These are phyloP conservation scores for Anthoscopus minutus DNA, from an alignment of 2,113 vertebrate genomes.

Conservation along the genomic window DNA sequence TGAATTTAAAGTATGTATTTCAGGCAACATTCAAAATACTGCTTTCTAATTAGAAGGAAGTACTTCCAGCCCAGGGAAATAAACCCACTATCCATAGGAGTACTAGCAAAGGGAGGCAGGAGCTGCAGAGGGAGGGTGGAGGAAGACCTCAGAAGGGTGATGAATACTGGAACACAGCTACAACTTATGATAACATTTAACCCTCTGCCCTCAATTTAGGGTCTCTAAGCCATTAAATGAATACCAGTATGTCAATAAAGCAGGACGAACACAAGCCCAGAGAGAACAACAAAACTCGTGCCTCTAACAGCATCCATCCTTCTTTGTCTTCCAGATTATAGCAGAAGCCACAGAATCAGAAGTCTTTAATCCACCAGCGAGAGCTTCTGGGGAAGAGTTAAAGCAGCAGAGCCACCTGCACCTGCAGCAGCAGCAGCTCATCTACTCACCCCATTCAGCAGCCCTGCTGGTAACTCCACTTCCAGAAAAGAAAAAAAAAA, in stretches of 20 bases:
- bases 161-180: constrained; percentile 60
- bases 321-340: constrained; percentile 29
- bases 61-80: neutral
- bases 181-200: constrained; percentile 67
- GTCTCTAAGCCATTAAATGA: constrained; percentile 48
- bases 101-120: neutral
- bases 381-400: neutral
- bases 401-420: neutral
- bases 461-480: constrained; percentile 7
- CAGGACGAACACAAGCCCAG: constrained; percentile 43
- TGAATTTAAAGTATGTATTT: neutral
- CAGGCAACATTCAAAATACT: neutral
- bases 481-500: neutral
- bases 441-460: neutral
- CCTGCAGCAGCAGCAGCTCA: neutral
- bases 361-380: neutral
- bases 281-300: constrained; percentile 39
- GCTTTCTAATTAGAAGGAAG: neutral
- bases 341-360: neutral
- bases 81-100: neutral
- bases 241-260: constrained; percentile 41
- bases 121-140: neutral
- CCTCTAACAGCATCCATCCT: neutral
- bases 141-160: constrained; percentile 1
- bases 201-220: constrained; percentile 63